Conservation (phyloP, 2,888 invertebrate genomes). For the Lamellibrachia columna region DNA sequence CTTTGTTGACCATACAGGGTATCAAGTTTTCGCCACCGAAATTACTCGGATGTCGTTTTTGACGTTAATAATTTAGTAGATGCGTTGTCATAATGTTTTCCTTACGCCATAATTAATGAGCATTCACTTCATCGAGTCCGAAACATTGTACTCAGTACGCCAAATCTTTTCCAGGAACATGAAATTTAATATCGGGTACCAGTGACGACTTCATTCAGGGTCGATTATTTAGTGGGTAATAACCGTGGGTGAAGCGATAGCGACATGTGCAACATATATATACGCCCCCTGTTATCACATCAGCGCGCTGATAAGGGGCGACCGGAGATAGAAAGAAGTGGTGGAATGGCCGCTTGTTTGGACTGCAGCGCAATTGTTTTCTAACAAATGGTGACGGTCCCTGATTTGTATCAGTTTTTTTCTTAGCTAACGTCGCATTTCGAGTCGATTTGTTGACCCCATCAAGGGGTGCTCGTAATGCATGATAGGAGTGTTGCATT, state of each 20-base stretch:
- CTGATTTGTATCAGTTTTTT: background rate
- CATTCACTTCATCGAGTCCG: background rate
- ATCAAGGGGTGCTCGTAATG: background rate
- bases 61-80: background rate
- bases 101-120: background rate
- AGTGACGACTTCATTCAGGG: slow-evolving; percentile 4
- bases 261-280: background rate
- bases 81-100: background rate
- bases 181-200: background rate
- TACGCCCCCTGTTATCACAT: background rate
- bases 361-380: background rate
- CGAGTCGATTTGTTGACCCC: background rate
- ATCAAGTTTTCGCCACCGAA: background rate
- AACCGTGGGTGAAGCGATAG: background rate
- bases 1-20: background rate
- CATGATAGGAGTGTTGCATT: background rate
- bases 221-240: slow-evolving; percentile 4
- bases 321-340: background rate
- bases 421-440: background rate
- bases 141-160: background rate
- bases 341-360: background rate
- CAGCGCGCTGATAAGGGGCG: background rate
- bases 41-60: background rate
- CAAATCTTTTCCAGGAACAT: background rate
- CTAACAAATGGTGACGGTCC: background rate